Evolutionary conservation across 1,140 invertebrate genomes (phyloP), one percentile per base, ranked within the genome.

Genomic region (Camponotus pennsylvanicus): DNA sequence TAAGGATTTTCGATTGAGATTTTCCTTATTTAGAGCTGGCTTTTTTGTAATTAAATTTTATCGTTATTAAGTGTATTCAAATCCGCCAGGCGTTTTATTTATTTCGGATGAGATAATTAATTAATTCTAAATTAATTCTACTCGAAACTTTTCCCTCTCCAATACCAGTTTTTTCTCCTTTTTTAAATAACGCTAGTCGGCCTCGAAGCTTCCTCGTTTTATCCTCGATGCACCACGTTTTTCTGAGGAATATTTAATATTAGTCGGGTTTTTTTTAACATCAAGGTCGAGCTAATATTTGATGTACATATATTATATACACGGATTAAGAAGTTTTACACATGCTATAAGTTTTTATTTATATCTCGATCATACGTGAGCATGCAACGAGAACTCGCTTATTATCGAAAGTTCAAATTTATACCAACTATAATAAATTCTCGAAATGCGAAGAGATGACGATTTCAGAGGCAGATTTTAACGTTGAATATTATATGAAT

Each of bases 21-120:
- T 66, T 32, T 66, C 21, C 21, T 21, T 21, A 21, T 0, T 55
- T 49, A 15, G 13, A 40, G 2, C 1, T 18, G 18, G 21, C 21
- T 42, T 42, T 18, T 52, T 52, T 3, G 4, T 3, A 52, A 52
- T 3, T 1, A 15, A 1, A 52, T 52, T 52, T 52, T 52, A 18
- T 4, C 49, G 5, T 18, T 45, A 0, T 45, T 18, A 52, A 6
- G 4, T 52, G 18, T 15, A 18, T 52, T 52, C 1, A 3, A 49
- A 49, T 52, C 15, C 18, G 15, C 15, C 4, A 71, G 9, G 8
- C n/a, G 49, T 40, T 52, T 52, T 52, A 52, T 52, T 52, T 52
- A 34, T 18, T 13, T 42, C 3, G 7, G n/a, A 79, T n/a, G 40
- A 71, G 18, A 49, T n/a, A 52, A 80, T 80, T 80, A 27, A 67